Percentiles rank a stretch among this genome's conserved stretches.
Evolutionary conservation across 2,113 vertebrate species (phyloP).

Genomic region (Sturnira hondurensis): DNA sequence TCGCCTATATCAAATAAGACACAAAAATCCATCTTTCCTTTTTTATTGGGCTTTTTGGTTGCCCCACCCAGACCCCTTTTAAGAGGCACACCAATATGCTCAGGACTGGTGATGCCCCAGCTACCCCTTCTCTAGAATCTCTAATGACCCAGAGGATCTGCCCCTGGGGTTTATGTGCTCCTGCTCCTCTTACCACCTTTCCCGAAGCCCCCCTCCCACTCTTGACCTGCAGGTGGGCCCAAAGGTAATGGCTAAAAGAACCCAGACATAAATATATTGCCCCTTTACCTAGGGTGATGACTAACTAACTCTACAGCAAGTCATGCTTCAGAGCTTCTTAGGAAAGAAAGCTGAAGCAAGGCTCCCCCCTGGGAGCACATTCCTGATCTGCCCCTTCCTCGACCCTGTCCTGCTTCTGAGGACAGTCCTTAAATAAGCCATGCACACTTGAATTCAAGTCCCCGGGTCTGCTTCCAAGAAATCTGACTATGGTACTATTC

Average conservation of each 20-base stretch:
- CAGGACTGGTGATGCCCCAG: too few relatives aligned
- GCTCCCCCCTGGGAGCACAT: background rate
- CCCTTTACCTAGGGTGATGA: background rate
- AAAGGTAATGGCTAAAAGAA: background rate
- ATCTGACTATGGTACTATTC: background rate
- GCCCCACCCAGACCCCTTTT: fast-evolving
- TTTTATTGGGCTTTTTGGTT: background rate
- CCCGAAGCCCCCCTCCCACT: fast-evolving
- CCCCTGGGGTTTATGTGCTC: fast-evolving
- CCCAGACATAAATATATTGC: background rate
- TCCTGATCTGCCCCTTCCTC: background rate
- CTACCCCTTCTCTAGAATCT: background rate
- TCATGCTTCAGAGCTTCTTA: background rate
- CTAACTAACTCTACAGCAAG: background rate
- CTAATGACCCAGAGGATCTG: background rate
- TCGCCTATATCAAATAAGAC: background rate
- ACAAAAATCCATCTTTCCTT: background rate
- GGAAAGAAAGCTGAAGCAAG: background rate
- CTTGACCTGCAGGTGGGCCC: background rate
- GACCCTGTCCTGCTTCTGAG: background rate
- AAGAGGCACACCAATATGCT: fast-evolving
- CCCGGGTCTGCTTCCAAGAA: background rate
- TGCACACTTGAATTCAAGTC: background rate
- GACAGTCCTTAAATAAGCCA: background rate
- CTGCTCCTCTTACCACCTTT: background rate